Percentiles rank a stretch among this genome's conserved stretches.
These are phyloP conservation scores for Brachionus angularis DNA, from an alignment of 1,140 invertebrate species.

Conservation along the genomic window DNA sequence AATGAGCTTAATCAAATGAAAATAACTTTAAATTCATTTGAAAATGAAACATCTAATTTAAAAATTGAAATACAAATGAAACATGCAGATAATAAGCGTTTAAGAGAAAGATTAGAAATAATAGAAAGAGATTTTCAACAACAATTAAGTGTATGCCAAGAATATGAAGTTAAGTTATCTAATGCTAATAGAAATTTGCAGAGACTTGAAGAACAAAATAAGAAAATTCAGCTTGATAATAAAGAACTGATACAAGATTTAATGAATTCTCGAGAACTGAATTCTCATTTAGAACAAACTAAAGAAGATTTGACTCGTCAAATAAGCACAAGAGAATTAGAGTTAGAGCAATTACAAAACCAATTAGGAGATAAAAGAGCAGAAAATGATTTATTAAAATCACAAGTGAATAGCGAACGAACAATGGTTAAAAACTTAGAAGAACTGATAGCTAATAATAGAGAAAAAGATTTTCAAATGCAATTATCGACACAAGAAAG, in stretches of 20 bases:
- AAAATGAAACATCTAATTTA: conserved; percentile 56
- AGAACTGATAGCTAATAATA: conserved; percentile 51
- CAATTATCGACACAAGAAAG: conserved; percentile 55
- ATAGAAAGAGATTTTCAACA: conserved; percentile 55
- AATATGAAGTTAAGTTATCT: conserved; percentile 56
- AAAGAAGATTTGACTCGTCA: conserved; percentile 56
- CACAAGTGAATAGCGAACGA: conserved; percentile 52
- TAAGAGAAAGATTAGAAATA: conserved; percentile 53
- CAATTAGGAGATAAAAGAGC: conserved; percentile 52
- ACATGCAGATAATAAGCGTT: conserved; percentile 53
- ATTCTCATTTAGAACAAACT: conserved; percentile 52
- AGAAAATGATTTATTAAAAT: conserved; percentile 51
- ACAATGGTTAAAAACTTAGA: conserved; percentile 53
- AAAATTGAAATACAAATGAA: conserved; percentile 55
- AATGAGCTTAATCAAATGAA: conserved; percentile 55
- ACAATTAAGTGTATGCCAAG: conserved; percentile 52
- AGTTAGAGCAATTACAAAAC: conserved; percentile 54
- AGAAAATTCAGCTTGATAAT: conserved; percentile 52
- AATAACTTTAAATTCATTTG: conserved; percentile 53
- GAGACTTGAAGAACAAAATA: conserved; percentile 52
- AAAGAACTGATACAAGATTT: conserved; percentile 52
- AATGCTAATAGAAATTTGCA: conserved; percentile 52
- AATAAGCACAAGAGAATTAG: conserved; percentile 51
- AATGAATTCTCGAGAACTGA: conserved; percentile 53
- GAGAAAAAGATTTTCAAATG: conserved; percentile 57